These are phyloP conservation scores for Malurus alboscapulatus DNA, from an alignment of 2,113 vertebrate species.

Conservation along the genomic window DNA sequence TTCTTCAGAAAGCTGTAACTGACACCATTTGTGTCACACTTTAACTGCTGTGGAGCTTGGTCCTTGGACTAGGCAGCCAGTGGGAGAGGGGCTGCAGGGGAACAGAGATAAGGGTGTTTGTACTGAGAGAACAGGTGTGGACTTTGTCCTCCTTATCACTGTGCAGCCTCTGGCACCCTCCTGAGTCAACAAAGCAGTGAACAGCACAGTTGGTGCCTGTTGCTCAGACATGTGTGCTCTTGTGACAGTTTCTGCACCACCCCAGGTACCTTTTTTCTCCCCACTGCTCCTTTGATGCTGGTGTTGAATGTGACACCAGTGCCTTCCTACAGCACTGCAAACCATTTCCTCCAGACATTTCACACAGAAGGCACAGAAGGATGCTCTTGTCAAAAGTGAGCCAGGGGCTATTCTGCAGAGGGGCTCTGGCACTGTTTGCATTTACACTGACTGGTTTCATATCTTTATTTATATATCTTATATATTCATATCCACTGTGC, in stretches of 20 bases:
- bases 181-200: conserved; percentile 42
- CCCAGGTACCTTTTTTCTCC: neutral
- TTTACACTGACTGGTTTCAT: neutral
- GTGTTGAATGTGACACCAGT: neutral
- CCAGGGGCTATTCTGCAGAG: neutral
- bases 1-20: neutral
- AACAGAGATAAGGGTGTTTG: conserved; percentile 64
- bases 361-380: neutral
- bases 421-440: neutral
- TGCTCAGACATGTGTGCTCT: neutral
- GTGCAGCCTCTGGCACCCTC: conserved; percentile 14
- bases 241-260: neutral
- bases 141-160: conserved; percentile 67
- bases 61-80: conserved; percentile 22
- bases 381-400: neutral
- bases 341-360: neutral
- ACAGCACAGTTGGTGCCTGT: neutral
- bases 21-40: neutral
- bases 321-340: neutral
- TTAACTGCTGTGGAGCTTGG: conserved; percentile 29
- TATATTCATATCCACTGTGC: too few species aligned
- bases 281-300: neutral
- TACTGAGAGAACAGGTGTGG: conserved; percentile 45
- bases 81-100: neutral
- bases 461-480: too few species aligned